These are phyloP conservation scores for Gryllus bimaculatus DNA, from an alignment of 1,140 invertebrate genomes.

Conservation along the genomic window DNA sequence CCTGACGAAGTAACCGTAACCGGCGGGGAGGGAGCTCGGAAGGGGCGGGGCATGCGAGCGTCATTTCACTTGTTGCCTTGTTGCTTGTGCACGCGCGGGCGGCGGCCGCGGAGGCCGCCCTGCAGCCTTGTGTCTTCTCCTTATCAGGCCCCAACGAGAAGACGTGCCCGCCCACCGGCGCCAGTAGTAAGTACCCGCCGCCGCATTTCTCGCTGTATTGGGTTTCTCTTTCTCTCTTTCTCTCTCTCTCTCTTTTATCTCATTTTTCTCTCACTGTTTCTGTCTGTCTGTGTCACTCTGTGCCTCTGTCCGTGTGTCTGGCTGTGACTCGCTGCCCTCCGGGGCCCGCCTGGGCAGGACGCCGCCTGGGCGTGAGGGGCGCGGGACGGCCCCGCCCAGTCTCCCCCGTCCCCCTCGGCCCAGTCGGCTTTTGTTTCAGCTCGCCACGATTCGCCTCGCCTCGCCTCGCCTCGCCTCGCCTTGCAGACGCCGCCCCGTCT, in stretches of 20 bases:
- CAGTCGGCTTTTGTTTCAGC: conserved; percentile 7
- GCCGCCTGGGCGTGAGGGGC: conserved; percentile 43
- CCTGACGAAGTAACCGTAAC: background rate
- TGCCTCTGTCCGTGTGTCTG: too few species aligned
- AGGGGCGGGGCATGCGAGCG: background rate
- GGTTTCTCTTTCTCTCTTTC: too few species aligned
- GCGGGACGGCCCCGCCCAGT: conserved; percentile 10
- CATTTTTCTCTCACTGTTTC: too few species aligned
- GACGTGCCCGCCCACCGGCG: conserved; percentile 42
- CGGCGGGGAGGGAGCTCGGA: background rate
- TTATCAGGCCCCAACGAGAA: conserved; percentile 43
- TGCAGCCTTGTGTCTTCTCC: background rate
- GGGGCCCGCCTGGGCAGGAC: conserved; percentile 24
- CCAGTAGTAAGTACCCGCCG: conserved; percentile 44
- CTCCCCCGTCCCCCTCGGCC: too few species aligned
- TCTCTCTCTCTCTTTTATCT: too few species aligned
- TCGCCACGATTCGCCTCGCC: background rate
- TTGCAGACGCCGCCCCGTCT: background rate
- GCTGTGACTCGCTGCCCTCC: too few species aligned
- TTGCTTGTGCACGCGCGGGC: background rate
- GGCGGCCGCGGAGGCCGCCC: background rate
- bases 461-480: background rate
- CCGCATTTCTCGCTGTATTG: conserved; percentile 3
- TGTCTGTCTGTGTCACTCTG: too few species aligned
- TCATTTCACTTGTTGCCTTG: background rate